These are phyloP conservation scores for Anthrax anthrax DNA, from an alignment of 2,888 invertebrate genomes.

Conservation along the genomic window DNA sequence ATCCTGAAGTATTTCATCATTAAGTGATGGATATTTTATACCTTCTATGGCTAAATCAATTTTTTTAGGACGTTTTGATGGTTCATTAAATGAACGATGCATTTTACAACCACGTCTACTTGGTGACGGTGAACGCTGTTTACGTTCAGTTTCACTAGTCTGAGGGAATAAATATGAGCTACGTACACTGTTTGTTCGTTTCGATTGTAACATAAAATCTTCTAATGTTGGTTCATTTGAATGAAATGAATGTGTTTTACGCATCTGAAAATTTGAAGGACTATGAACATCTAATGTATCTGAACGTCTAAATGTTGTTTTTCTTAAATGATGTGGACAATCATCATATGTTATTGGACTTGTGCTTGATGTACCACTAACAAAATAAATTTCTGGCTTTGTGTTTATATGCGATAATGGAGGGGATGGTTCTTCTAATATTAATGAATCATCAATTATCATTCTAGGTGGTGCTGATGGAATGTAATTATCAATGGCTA, in stretches of 20 bases:
- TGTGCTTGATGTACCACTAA: conserved; percentile 25
- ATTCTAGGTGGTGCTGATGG: conserved; percentile 19
- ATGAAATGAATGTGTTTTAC: conserved; percentile 36
- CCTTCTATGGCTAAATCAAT: conserved; percentile 23
- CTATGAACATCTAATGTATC: conserved; percentile 35
- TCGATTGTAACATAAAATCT: conserved; percentile 12
- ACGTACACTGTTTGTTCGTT: conserved; percentile 32
- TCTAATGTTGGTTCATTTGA: conserved; percentile 31
- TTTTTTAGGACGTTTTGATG: conserved; percentile 24
- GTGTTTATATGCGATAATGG: conserved; percentile 4
- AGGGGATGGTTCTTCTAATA: conserved; percentile 28
- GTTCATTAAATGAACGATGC: conserved; percentile 34
- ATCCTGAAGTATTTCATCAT: conserved; percentile 30
- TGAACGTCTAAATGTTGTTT: conserved; percentile 32
- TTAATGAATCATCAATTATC: conserved; percentile 23
- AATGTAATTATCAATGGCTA: conserved; percentile 34
- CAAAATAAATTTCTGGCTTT: conserved; percentile 31
- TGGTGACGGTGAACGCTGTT: conserved; percentile 30
- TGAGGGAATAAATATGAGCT: conserved; percentile 29
- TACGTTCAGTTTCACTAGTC: conserved; percentile 1
- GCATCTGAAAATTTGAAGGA: conserved; percentile 33
- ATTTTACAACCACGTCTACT: conserved; percentile 32
- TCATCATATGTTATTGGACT: conserved; percentile 11
- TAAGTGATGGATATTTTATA: conserved; percentile 32
- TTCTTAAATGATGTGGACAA: conserved; percentile 24